phyloP scores from a whole-genome alignment of 2,888 invertebrate genomes.

The Drosophila buzzatii region DNA sequence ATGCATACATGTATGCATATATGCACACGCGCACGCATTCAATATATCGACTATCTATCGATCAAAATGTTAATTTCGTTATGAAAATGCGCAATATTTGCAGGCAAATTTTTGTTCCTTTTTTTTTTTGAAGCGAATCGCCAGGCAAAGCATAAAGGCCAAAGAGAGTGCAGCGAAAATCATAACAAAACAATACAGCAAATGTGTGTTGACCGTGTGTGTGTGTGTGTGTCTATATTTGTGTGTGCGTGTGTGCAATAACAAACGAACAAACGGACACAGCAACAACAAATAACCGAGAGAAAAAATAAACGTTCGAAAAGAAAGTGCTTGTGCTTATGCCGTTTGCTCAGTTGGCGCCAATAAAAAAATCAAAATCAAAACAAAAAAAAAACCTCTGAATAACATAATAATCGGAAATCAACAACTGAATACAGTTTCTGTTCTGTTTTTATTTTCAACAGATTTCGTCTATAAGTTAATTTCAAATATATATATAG shows the following conservation, averaged over 20 bases:
- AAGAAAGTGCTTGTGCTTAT: conserved; percentile 53
- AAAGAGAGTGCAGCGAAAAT: conserved; percentile 53
- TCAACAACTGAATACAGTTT: not conserved
- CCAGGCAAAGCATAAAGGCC: conserved; percentile 47
- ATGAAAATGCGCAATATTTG: conserved; percentile 64
- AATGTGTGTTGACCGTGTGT: not conserved
- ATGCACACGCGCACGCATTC: conserved; percentile 19
- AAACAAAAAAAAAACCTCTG: conserved; percentile 1
- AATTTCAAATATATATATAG: conserved; percentile 6
- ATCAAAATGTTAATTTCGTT: conserved; percentile 65
- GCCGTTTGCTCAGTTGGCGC: conserved; percentile 36
- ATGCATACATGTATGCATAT: too few relatives aligned
- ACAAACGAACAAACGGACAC: conserved; percentile 31
- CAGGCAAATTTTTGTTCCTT: conserved; percentile 14
- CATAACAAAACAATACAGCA: conserved; percentile 51
- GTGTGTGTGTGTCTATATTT: not conserved
- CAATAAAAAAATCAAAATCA: conserved; percentile 16
- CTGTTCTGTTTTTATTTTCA: conserved; percentile 5
- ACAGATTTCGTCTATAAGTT: conserved; percentile 28
- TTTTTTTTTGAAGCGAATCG: conserved; percentile 39
- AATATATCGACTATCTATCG: conserved; percentile 72
- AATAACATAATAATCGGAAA: not conserved
- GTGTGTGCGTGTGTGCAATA: conserved; percentile 4
- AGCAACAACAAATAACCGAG: conserved; percentile 27
- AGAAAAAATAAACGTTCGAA: conserved; percentile 13